Evolutionary conservation across 2,797 vertebrate species (phyloP), one percentile per base, ranked within the genome.

Genomic region (Dendrocincla fuliginosa): DNA sequence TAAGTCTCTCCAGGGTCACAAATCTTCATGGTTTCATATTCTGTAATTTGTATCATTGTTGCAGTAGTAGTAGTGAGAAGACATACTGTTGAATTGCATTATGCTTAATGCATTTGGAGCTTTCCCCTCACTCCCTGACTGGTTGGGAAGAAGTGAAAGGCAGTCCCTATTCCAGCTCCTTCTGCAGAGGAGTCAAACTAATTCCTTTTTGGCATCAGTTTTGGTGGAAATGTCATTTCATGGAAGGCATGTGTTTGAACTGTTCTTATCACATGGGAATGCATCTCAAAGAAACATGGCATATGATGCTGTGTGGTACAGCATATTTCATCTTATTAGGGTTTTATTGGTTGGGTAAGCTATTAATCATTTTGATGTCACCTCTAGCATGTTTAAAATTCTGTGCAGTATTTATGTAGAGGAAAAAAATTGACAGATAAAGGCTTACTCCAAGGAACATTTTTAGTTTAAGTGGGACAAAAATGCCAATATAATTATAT

Each of bases 311-410:
- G 5, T 90, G 71, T 76, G 80, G 63, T 79, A 24, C 56, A 86
- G 60, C 12, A 32, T 89, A 74, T 95, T 92, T 96, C 17, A 52
- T 93, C 77, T 94, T 70, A 78, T 94, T 93, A 95, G 42, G 47
- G 39, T 49, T 93, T 55, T 95, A 78, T 57, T 76, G 57, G 64
- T 65, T 81, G 73, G 25, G 42, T 78, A 70, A 89, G 87, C 75
- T 90, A 93, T 96, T 97, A 93, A 97, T 96, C 87, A 95, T 96
- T 93, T 96, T 86, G 55, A 74, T 96, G 95, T 93, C 87, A 94
- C 59, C 49, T 92, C 74, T 87, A 74, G 24, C 55, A 64, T 64
- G 56, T 71, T 87, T 87, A 80, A 91, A 90, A 93, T 85, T 93
- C 89, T 64, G 19, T 87, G 35, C 56, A 73, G 47, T 44, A 15